A percentile compares a stretch with the other conserved stretches of the same genome.
Conservation (phyloP, 2,888 invertebrate genomes). For the Lepeophtheirus nordmannii region DNA sequence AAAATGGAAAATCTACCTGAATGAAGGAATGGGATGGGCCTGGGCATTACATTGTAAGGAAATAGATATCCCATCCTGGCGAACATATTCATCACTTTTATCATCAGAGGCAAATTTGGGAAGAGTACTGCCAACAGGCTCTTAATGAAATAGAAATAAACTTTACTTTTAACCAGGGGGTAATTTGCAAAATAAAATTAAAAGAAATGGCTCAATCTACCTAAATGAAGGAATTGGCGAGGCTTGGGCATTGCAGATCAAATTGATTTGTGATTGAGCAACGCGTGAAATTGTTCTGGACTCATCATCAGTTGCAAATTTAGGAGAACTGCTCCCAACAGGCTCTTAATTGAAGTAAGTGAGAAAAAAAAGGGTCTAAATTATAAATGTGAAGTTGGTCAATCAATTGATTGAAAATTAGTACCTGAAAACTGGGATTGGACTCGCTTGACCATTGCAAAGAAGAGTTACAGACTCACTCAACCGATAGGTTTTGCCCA, state of each 20-base stretch:
- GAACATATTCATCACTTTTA: constrained; percentile 14
- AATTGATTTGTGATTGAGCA: constrained; percentile 12
- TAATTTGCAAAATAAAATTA: no score
- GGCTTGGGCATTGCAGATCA: constrained; percentile 29
- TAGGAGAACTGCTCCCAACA: constrained; percentile 35
- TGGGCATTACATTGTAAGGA: constrained; percentile 28
- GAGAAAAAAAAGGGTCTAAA: background rate
- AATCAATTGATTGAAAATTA: background rate
- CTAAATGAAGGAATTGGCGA: constrained; percentile 28
- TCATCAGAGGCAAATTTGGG: constrained; percentile 34
- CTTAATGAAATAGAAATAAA: constrained; percentile 23
- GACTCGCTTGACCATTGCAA: constrained; percentile 57
- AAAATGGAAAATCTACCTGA: constrained; percentile 24
- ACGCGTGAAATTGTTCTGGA: background rate
- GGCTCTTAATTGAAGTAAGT: constrained; percentile 6
- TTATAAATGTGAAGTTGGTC: background rate
- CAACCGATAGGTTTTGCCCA: background rate
- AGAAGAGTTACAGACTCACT: constrained; percentile 38
- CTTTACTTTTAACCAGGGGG: background rate
- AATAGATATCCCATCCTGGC: constrained; percentile 6
- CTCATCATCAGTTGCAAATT: constrained; percentile 44
- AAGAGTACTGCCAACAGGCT: constrained; percentile 35
- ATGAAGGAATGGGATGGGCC: constrained; percentile 28
- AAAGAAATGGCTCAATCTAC: constrained; percentile 25
- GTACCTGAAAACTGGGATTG: constrained; percentile 54